Base-by-base conservation (phyloP, 2,797 vertebrate genomes). In the Chanos chanos region DNA sequence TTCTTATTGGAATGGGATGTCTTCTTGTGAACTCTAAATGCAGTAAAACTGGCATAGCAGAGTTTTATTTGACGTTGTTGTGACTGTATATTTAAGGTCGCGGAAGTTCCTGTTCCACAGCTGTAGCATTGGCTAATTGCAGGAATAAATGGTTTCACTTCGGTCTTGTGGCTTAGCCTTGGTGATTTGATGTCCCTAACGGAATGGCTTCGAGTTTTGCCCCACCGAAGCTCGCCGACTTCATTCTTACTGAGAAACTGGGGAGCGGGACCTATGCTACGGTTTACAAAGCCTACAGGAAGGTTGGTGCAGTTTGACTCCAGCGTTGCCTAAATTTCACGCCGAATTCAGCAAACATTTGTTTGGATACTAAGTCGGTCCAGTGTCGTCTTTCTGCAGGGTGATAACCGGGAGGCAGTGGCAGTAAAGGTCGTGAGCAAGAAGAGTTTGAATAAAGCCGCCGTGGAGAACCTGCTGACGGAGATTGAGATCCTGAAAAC, bases 401-500 rank as follows among this genome's bases (percentile, higher is more conserved):
- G 82, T 7, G 88, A 96, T 74, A 89, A 72, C 12, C 87, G 97
- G 0, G 94, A 98, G 57, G 97, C 91, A 33, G 96, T 99, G 61
- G 97, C 97, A 2, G 85, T 99, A 73, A 98, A 99, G 78, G 97
- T 97, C 0, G 93, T 99, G 25, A 89, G 61, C 60, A 99, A 98
- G 85, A 96, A 92, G 76, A 95, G 85, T 37, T 87, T 99, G 18
- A 99, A 98, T 86, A 94, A 90, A 65, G 80, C 85, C 0, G 94
- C 97, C 0, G 94, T 94, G 78, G 94, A 98, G 77, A 99, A 99
- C 81, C 87, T 99, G 54, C 89, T 98, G 68, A 97, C 92, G 0
- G 96, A 99, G 84, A 99, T 98, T 0, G 92, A 97, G 81, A 99
- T 99, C 71, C 89, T 99, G 40, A 98, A 99, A 79, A 92, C 90